These are phyloP conservation scores for Epinotia demarniana DNA, from an alignment of 2,888 invertebrate species.

Conservation along the genomic window DNA sequence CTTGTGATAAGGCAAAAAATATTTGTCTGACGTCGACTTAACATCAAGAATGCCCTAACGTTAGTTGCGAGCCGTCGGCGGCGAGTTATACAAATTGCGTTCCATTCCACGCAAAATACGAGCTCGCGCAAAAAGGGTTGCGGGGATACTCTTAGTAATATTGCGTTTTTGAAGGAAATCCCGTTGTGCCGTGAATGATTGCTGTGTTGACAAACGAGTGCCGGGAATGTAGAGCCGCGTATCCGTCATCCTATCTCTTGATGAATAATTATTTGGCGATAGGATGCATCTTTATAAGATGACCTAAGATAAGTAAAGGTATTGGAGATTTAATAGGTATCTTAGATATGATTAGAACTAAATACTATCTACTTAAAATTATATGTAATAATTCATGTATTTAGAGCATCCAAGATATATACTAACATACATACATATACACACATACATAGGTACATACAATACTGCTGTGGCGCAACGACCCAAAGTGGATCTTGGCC, in stretches of 20 bases:
- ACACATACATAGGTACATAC: no score
- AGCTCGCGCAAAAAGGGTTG: constrained; percentile 64
- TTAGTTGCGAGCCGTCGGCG: neutral
- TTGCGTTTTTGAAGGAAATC: constrained; percentile 62
- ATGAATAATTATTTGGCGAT: no score
- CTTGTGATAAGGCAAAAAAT: neutral
- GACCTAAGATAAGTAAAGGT: no score
- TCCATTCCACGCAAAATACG: constrained; percentile 73
- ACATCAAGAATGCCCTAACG: constrained; percentile 1
- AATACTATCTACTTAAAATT: no score
- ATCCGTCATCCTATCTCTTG: neutral
- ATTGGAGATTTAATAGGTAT: no score
- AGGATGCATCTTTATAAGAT: no score
- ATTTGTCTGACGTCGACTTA: neutral
- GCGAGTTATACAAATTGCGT: constrained; percentile 65
- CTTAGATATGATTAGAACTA: no score
- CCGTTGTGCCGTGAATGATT: constrained; percentile 57
- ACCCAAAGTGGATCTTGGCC: no score
- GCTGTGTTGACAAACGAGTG: constrained; percentile 60
- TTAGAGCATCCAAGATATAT: no score
- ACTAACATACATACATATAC: no score
- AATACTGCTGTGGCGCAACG: no score
- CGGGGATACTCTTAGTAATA: constrained; percentile 62
- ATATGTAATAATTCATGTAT: no score
- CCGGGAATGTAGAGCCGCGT: neutral